These are phyloP conservation scores for Melipona bicolor DNA, from an alignment of 2,888 invertebrate genomes.

Conservation along the genomic window DNA sequence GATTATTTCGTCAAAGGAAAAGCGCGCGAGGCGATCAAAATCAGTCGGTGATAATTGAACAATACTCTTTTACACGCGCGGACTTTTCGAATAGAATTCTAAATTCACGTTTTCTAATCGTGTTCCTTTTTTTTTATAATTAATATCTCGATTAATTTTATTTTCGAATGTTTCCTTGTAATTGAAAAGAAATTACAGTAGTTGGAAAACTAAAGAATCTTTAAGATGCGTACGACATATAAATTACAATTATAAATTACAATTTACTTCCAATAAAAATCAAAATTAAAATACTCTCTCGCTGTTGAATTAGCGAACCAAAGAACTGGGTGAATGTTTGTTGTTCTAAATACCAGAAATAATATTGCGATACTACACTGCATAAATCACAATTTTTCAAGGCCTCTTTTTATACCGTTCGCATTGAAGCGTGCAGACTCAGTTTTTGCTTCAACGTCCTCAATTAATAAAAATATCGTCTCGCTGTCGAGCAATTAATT, in stretches of 20 bases:
- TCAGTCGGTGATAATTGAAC: neutral
- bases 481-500: neutral
- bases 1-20: neutral
- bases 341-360: neutral
- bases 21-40: neutral
- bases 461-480: no score
- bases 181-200: neutral
- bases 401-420: neutral
- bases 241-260: no score
- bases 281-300: no score
- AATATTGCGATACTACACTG: no score
- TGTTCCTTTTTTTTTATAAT: no score
- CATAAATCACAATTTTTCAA: neutral
- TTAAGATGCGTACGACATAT: no score
- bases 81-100: neutral
- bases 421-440: neutral
- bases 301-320: neutral
- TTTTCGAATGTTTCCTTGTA: no score
- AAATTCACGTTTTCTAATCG: neutral
- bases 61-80: neutral
- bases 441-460: neutral
- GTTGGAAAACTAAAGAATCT: no score
- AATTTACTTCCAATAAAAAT: no score
- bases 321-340: neutral
- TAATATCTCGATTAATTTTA: neutral